Conservation (phyloP, 2,888 invertebrate species). For the Ennomos fuscantarius region DNA sequence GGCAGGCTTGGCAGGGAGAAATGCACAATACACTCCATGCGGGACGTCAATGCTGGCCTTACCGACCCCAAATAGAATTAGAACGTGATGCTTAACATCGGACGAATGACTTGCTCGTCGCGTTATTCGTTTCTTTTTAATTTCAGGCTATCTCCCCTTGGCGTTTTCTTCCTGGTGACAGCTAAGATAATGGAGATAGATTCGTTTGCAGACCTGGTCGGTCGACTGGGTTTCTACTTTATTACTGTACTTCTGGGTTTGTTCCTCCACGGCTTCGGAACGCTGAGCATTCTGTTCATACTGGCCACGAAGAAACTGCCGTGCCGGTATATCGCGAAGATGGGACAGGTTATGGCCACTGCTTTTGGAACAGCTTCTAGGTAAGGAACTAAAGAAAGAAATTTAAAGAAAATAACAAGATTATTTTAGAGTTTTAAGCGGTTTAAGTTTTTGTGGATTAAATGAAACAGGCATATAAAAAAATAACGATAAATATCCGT, state of each 20-base stretch:
- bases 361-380: conserved; percentile 98
- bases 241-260: conserved; percentile 96
- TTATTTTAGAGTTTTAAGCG: no score
- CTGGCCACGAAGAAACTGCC: conserved; percentile 93
- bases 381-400: no score
- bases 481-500: no score
- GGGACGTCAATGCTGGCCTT: no score
- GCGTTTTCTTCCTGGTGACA: conserved; percentile 94
- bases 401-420: no score
- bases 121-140: neutral
- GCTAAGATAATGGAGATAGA: conserved; percentile 96
- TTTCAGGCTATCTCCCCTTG: conserved; percentile 94
- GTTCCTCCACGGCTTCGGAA: conserved; percentile 95
- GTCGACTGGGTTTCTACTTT: conserved; percentile 96
- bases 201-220: conserved; percentile 92
- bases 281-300: conserved; percentile 94
- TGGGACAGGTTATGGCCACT: conserved; percentile 96
- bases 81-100: no score
- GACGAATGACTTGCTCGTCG: no score
- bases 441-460: no score
- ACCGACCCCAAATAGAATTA: no score
- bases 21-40: no score
- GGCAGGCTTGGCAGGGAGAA: no score
- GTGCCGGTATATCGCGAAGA: conserved; percentile 91
- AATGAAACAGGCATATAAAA: no score